Evolutionary conservation across 2,888 invertebrate genomes (phyloP).

Genomic region (Tipula helvola): DNA sequence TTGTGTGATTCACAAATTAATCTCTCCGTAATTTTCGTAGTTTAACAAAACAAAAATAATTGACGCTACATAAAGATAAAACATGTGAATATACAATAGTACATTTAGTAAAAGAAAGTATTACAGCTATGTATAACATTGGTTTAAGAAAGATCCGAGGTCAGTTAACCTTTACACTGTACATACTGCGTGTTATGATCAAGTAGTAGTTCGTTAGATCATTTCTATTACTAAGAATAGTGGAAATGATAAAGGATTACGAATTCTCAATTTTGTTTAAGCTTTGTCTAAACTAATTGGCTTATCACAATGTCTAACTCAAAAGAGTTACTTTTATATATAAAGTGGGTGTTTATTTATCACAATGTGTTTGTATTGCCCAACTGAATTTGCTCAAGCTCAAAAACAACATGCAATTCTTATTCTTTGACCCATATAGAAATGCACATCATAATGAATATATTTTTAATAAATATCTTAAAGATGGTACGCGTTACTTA

Average conservation of each 20-base stretch:
- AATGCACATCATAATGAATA: neutral
- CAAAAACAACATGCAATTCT: neutral
- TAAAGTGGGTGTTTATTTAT: neutral
- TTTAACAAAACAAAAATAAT: neutral
- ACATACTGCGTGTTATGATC: neutral
- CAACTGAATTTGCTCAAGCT: neutral
- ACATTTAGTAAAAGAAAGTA: neutral
- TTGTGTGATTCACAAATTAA: neutral
- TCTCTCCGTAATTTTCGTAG: neutral
- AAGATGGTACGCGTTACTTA: neutral
- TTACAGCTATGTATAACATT: neutral
- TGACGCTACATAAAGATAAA: neutral
- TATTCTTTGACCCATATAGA: neutral
- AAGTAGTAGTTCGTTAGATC: neutral
- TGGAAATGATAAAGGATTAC: neutral
- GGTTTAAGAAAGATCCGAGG: neutral
- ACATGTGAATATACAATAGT: neutral
- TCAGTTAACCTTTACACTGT: neutral
- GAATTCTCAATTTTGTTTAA: neutral
- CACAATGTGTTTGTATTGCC: neutral
- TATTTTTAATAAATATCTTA: neutral
- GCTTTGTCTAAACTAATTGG: neutral
- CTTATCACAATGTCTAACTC: neutral
- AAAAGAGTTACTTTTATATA: neutral
- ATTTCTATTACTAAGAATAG: neutral